Base-by-base conservation (phyloP, 1,140 invertebrate genomes). In the Drosophila tsacasi region DNA sequence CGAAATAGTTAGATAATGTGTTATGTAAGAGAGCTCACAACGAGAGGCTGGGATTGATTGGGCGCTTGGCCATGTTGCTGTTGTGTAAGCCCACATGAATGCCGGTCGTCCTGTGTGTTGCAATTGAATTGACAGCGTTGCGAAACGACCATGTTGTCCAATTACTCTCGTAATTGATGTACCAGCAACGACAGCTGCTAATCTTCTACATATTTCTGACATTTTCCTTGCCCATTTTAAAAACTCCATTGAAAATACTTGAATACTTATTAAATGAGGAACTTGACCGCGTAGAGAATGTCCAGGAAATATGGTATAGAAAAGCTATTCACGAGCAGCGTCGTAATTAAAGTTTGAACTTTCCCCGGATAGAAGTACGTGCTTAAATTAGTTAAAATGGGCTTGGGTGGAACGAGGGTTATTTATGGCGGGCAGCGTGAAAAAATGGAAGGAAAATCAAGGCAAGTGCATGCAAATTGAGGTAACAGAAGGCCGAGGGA, bases 401-500 rank as follows among this genome's bases (percentile, higher is more conserved):
- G 27, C 37, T 21, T 15, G 17, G 9, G 17, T 13, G 44, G 35
- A 62, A 27, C 8, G 23, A 6, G 27, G 15, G 23, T 17, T 55
- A 61, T 35, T 46, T 32, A 39, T 35, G 42, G n/a, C 19, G 8
- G 21, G 23, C 30, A 37, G n/a, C 3, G 8, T n/a, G 42, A 46
- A 40, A 52, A 40, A 47, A 58, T 15, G 9, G 4, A 30, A 27
- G 25, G 10, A 23, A 27, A 35, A 72, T 55, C 49, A 65, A 32
- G 42, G 55, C 63, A 69, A 79, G 73, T 76, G 67, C 76, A 82
- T 72, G 79, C 67, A 87, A 86, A 83, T 83, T 83, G 63, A 67
- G 79, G 79, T 87, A 63, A 35, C 68, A 57, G 42, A 49, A 13
- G 19, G 9, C 60, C 10, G 13, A 25, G 17, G 32, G 19, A 7